Evolutionary conservation across 2,888 invertebrate species (phyloP).

Genomic region (Drosophila nr. fundita): DNA sequence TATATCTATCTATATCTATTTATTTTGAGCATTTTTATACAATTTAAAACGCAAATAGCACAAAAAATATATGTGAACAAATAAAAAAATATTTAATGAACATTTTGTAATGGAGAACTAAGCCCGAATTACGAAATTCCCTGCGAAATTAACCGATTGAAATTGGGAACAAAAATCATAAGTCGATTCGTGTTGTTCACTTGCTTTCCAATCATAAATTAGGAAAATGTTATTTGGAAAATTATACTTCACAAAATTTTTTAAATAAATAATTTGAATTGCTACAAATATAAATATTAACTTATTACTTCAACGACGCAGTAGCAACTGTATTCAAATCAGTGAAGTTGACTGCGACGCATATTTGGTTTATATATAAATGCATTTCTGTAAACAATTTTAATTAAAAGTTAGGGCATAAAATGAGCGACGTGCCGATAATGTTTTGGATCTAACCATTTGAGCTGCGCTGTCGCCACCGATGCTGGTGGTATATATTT

Average conservation of each 20-base stretch:
- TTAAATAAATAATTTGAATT: background rate
- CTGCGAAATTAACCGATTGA: background rate
- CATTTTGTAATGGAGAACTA: background rate
- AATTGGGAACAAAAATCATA: background rate
- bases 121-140: background rate
- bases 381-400: background rate
- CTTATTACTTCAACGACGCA: background rate
- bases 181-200: background rate
- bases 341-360: too few species aligned
- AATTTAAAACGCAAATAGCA: background rate
- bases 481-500: constrained; percentile 65
- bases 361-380: background rate
- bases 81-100: background rate
- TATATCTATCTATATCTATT: background rate
- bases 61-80: too few species aligned
- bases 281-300: background rate
- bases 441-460: constrained; percentile 26
- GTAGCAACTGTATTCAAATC: too few species aligned
- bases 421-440: background rate
- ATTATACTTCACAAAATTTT: background rate
- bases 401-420: constrained; percentile 35
- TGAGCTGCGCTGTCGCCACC: constrained; percentile 44
- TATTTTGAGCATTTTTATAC: background rate
- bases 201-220: background rate
- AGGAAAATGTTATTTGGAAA: background rate